Conservation (phyloP, 2,113 vertebrate species). For the Varanus komodoensis region DNA sequence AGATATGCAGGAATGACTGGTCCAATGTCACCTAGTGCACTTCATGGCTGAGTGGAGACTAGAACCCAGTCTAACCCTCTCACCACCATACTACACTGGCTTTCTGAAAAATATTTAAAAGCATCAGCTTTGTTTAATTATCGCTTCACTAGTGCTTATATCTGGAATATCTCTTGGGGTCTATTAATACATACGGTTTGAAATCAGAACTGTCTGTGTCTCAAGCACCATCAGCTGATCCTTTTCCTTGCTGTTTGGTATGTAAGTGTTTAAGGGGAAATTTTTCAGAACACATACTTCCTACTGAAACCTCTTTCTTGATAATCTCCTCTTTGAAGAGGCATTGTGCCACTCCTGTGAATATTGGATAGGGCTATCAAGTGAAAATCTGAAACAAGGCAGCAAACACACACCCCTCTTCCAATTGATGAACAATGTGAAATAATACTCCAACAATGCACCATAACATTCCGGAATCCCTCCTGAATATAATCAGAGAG, state of each 20-base stretch:
- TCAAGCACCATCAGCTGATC: constrained; percentile 56
- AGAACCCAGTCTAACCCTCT: too few relatives aligned
- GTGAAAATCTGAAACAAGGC: constrained; percentile 20
- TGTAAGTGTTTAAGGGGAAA: constrained; percentile 36
- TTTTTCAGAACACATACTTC: constrained; percentile 21
- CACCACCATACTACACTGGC: too few relatives aligned
- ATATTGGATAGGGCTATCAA: neutral
- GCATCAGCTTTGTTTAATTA: constrained; percentile 66
- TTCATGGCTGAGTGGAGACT: too few relatives aligned
- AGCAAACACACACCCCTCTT: constrained; percentile 6
- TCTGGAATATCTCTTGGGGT: constrained; percentile 54
- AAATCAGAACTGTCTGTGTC: constrained; percentile 69
- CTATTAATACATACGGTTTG: constrained; percentile 67
- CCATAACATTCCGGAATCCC: neutral
- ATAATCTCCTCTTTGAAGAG: neutral
- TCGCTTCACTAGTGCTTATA: constrained; percentile 63
- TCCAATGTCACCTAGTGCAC: too few relatives aligned
- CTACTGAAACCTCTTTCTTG: constrained; percentile 11
- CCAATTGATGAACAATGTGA: constrained; percentile 38
- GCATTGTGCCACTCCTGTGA: constrained; percentile 17
- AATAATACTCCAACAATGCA: neutral
- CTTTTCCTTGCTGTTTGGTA: constrained; percentile 58
- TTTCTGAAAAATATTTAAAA: too few relatives aligned
- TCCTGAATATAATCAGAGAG: constrained; percentile 24
- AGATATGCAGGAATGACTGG: too few relatives aligned